These are phyloP conservation scores for Scaptomyza pallida DNA, from an alignment of 1,140 invertebrate species.

Conservation along the genomic window DNA sequence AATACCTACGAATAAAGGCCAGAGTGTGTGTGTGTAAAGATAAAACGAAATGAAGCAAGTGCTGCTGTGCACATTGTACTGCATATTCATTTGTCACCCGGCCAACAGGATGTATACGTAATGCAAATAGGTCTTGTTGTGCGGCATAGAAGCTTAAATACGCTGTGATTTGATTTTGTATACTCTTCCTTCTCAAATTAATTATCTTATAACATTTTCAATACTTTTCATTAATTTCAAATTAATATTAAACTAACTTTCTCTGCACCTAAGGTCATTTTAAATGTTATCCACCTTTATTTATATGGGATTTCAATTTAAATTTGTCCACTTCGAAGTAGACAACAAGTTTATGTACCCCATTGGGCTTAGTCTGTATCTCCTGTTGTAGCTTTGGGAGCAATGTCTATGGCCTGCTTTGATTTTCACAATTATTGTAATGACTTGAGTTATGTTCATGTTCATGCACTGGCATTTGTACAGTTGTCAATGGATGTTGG, in stretches of 20 bases:
- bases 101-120: constrained; percentile 33
- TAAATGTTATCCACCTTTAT: neutral
- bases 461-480: constrained; percentile 16
- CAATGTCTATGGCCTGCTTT: constrained; percentile 37
- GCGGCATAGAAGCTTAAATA: neutral
- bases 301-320: neutral
- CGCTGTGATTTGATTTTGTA: neutral
- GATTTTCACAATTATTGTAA: constrained; percentile 67
- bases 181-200: neutral
- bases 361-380: neutral
- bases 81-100: constrained; percentile 28
- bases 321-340: neutral
- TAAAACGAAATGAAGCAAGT: constrained; percentile 3
- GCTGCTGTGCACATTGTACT: neutral
- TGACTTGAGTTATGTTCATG: constrained; percentile 63
- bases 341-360: constrained; percentile 4
- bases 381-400: neutral
- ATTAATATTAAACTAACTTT: neutral
- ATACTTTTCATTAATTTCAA: neutral
- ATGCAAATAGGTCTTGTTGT: constrained; percentile 2
- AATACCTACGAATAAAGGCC: neutral
- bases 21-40: neutral
- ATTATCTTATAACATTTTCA: neutral
- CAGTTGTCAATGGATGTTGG: constrained; percentile 32
- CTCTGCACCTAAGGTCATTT: neutral